Percentiles rank a stretch among this genome's conserved stretches.
Conservation (phyloP, 2,888 invertebrate genomes). For the Acleris emargana region DNA sequence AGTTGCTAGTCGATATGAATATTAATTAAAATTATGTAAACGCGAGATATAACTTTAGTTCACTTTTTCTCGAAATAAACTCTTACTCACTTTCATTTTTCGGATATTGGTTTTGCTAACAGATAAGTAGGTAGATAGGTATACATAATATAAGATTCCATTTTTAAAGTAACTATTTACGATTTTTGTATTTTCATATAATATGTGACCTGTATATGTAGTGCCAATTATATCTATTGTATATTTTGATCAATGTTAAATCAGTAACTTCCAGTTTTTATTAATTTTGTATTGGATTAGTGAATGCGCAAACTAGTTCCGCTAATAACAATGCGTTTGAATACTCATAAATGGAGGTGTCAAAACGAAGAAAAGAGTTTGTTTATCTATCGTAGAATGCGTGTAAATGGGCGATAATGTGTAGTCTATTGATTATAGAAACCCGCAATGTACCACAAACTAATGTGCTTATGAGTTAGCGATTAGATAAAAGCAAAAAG, state of each 20-base stretch:
- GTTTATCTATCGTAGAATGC: background rate
- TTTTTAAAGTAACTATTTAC: slow-evolving; percentile 45
- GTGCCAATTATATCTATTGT: slow-evolving; percentile 74
- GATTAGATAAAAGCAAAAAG: background rate
- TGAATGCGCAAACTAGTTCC: slow-evolving; percentile 30
- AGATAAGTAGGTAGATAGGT: slow-evolving; percentile 29
- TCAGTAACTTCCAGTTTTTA: slow-evolving; percentile 54
- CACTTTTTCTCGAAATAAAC: no score
- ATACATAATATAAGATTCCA: slow-evolving; percentile 37
- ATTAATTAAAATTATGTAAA: slow-evolving; percentile 39
- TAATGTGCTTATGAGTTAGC: background rate
- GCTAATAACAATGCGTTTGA: slow-evolving; percentile 7
- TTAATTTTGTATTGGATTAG: slow-evolving; percentile 43
- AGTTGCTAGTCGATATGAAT: slow-evolving; percentile 61
- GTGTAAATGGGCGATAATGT: background rate
- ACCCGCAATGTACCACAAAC: background rate
- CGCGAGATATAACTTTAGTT: slow-evolving; percentile 18
- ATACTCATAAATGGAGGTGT: background rate
- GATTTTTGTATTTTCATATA: slow-evolving; percentile 72
- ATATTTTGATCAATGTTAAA: slow-evolving; percentile 54
- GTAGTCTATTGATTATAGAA: background rate
- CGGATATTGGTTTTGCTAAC: slow-evolving; percentile 22
- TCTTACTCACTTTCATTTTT: background rate
- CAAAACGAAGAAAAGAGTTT: background rate
- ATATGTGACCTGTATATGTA: slow-evolving; percentile 76